A percentile compares a stretch with the other conserved stretches of the same genome.
These are phyloP conservation scores for Heliothis subflexa DNA, from an alignment of 1,140 invertebrate species.

Conservation along the genomic window DNA sequence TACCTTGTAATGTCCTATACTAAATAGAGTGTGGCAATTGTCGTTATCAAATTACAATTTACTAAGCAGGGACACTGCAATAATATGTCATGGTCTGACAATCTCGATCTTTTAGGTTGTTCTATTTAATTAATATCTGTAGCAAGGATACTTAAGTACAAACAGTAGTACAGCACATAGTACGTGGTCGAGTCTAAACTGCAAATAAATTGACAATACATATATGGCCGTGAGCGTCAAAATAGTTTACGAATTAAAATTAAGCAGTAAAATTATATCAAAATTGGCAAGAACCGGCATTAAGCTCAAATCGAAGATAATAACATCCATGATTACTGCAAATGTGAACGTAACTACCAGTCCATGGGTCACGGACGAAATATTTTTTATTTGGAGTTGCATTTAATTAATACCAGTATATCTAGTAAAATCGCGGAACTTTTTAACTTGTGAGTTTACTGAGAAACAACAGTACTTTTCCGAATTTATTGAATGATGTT, in stretches of 20 bases:
- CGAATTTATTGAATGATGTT: slow-evolving; percentile 30
- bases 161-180: background rate
- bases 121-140: slow-evolving; percentile 10
- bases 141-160: slow-evolving; percentile 1
- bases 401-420: slow-evolving; percentile 1
- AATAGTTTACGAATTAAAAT: background rate
- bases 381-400: slow-evolving; percentile 16
- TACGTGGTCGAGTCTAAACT: background rate
- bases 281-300: background rate
- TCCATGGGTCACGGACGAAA: slow-evolving; percentile 22
- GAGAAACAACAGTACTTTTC: slow-evolving; percentile 9
- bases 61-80: slow-evolving; percentile 25
- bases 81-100: slow-evolving; percentile 34
- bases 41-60: slow-evolving; percentile 35
- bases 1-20: slow-evolving; percentile 16
- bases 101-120: slow-evolving; percentile 15
- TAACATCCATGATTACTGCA: background rate
- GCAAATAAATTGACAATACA: background rate
- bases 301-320: slow-evolving; percentile 24
- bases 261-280: slow-evolving; percentile 10
- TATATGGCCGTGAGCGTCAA: background rate
- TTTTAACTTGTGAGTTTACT: background rate
- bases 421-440: background rate
- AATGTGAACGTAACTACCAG: slow-evolving; percentile 25
- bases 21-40: slow-evolving; percentile 27